Conservation (phyloP, 2,797 vertebrate genomes). For the Phataginus tricuspis region DNA sequence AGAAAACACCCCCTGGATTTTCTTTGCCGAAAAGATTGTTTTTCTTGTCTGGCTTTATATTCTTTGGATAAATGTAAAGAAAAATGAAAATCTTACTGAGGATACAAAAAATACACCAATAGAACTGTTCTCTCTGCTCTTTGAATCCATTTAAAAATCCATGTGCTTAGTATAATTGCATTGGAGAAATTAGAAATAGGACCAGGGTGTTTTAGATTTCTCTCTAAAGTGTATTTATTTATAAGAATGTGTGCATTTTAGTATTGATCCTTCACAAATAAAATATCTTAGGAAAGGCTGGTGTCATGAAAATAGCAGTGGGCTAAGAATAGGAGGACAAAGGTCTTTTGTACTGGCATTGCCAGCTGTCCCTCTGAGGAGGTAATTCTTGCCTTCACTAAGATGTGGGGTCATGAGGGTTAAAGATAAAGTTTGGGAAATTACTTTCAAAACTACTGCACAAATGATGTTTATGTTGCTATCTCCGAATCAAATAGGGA, state of each 20-base stretch:
- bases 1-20: background rate
- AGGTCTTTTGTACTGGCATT: background rate
- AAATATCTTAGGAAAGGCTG: slow-evolving; percentile 37
- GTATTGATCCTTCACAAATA: slow-evolving; percentile 39
- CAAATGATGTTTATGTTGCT: background rate
- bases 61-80: slow-evolving; percentile 21
- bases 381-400: slow-evolving; percentile 24
- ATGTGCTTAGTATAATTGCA: background rate
- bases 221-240: slow-evolving; percentile 30
- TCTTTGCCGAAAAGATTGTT: background rate
- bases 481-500: background rate
- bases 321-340: slow-evolving; percentile 5
- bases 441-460: background rate
- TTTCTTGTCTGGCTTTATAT: slow-evolving; percentile 4
- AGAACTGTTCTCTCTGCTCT: background rate
- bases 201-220: slow-evolving; percentile 2
- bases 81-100: slow-evolving; percentile 31
- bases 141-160: background rate
- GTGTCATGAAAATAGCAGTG: slow-evolving; percentile 11
- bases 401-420: background rate
- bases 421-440: slow-evolving; percentile 29
- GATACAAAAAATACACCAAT: background rate
- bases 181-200: slow-evolving; percentile 44
- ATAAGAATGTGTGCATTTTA: slow-evolving; percentile 32
- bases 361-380: background rate